These are phyloP conservation scores for Xylota segnis DNA, from an alignment of 2,888 invertebrate species.

Conservation along the genomic window DNA sequence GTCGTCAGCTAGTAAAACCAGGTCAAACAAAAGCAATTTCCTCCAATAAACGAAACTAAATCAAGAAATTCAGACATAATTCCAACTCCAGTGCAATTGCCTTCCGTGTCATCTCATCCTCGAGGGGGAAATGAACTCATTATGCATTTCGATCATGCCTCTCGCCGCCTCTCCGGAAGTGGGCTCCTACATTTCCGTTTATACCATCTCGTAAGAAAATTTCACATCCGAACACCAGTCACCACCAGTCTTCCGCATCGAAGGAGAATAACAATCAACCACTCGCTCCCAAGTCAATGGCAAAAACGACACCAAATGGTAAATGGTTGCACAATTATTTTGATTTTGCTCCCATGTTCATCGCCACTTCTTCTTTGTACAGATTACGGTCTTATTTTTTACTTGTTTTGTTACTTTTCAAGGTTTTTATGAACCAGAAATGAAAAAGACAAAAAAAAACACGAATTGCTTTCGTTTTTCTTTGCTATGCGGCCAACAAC, in stretches of 20 bases:
- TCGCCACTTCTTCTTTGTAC: conserved; percentile 29
- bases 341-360: conserved; percentile 24
- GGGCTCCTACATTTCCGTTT: conserved; percentile 56
- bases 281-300: conserved; percentile 42
- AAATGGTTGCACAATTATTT: conserved; percentile 71
- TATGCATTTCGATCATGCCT: conserved; percentile 63
- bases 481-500: conserved; percentile 29
- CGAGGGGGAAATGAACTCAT: conserved; percentile 51
- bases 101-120: neutral
- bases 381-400: conserved; percentile 33
- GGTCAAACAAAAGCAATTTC: conserved; percentile 6
- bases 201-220: conserved; percentile 46
- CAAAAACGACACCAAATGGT: conserved; percentile 51
- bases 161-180: conserved; percentile 50
- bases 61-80: conserved; percentile 15
- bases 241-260: conserved; percentile 26
- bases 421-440: conserved; percentile 55
- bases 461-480: conserved; percentile 66
- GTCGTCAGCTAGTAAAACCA: neutral
- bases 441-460: conserved; percentile 18
- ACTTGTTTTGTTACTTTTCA: conserved; percentile 67
- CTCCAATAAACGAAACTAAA: neutral
- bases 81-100: conserved; percentile 15
- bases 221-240: conserved; percentile 14
- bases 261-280: conserved; percentile 19